phyloP scores from a whole-genome alignment of 2,113 vertebrate species.

The Zeus faber region DNA sequence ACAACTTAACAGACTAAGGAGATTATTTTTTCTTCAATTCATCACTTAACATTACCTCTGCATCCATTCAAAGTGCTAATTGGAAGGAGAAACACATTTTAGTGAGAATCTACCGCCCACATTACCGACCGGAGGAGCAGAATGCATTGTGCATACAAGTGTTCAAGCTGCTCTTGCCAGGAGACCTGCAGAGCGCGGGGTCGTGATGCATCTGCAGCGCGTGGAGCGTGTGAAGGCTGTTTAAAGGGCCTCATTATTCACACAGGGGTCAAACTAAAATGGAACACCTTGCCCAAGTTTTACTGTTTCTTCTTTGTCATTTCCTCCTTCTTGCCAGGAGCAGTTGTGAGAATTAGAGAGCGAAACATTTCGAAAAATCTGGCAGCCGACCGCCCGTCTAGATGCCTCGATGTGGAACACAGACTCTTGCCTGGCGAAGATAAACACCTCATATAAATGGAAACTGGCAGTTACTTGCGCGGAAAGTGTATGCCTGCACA shows the following conservation, averaged over 20 bases:
- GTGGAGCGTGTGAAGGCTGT: constrained; percentile 20
- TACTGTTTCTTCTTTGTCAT: constrained; percentile 33
- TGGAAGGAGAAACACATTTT: constrained; percentile 11
- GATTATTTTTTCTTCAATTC: no score
- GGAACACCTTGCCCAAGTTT: constrained; percentile 62
- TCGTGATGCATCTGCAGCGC: constrained; percentile 26
- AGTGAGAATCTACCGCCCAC: constrained; percentile 31
- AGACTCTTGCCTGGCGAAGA: constrained; percentile 25
- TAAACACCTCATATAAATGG: constrained; percentile 57
- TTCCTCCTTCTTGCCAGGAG: constrained; percentile 31
- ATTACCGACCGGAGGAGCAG: constrained; percentile 21
- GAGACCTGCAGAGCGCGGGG: constrained; percentile 25
- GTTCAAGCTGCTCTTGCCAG: constrained; percentile 24
- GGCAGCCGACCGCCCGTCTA: constrained; percentile 31
- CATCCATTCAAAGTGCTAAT: neutral
- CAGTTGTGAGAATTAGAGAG: constrained; percentile 26
- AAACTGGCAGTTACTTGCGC: constrained; percentile 32
- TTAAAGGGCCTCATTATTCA: constrained; percentile 36
- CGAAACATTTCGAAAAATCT: constrained; percentile 42
- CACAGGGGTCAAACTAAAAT: constrained; percentile 56
- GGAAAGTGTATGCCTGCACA: constrained; percentile 25
- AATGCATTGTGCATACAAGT: constrained; percentile 13
- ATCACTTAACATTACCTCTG: no score
- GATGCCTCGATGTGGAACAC: constrained; percentile 31
- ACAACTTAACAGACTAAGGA: no score